Conservation (phyloP, 37 sponge, comb jelly and placozoan species). For the Ianthella basta region DNA sequence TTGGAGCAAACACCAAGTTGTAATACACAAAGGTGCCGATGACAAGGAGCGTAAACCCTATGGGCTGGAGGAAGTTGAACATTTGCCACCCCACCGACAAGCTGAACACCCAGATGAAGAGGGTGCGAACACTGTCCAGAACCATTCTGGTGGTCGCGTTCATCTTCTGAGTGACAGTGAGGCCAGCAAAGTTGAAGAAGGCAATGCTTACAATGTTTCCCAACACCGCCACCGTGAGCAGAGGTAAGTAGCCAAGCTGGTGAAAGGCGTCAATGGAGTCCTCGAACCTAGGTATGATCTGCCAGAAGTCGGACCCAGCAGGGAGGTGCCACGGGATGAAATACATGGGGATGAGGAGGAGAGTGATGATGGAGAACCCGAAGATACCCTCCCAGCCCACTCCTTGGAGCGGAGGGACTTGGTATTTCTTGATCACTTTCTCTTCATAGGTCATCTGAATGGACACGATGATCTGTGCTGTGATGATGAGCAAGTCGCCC, state of each 20-base stretch:
- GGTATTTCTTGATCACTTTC: slow-evolving; percentile 87
- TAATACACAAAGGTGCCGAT: slow-evolving; percentile 92
- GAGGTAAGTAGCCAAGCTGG: slow-evolving; percentile 64
- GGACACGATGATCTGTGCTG: slow-evolving; percentile 89
- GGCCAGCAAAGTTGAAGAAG: slow-evolving; percentile 96
- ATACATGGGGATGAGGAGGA: slow-evolving; percentile 90
- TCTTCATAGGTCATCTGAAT: slow-evolving; percentile 92
- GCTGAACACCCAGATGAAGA: slow-evolving; percentile 94
- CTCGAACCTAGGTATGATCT: slow-evolving; percentile 74
- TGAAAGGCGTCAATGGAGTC: slow-evolving; percentile 85
- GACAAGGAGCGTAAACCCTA: slow-evolving; percentile 85
- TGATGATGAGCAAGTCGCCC: slow-evolving; percentile 90
- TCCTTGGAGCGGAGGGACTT: slow-evolving; percentile 87
- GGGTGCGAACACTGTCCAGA: slow-evolving; percentile 87
- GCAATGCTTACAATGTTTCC: slow-evolving; percentile 92
- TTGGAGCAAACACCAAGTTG: slow-evolving; percentile 76
- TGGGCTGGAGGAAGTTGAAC: slow-evolving; percentile 79
- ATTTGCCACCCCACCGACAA: slow-evolving; percentile 83
- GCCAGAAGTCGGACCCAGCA: slow-evolving; percentile 70
- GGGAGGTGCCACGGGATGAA: slow-evolving; percentile 95
- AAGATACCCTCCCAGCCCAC: slow-evolving; percentile 98
- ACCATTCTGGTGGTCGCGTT: slow-evolving; percentile 96
- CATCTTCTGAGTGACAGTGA: slow-evolving; percentile 88
- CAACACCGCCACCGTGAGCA: slow-evolving; percentile 64
- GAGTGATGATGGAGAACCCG: slow-evolving; percentile 72